Base-by-base conservation (phyloP, 2,888 invertebrate genomes). In the Hypercompe scribonia region DNA sequence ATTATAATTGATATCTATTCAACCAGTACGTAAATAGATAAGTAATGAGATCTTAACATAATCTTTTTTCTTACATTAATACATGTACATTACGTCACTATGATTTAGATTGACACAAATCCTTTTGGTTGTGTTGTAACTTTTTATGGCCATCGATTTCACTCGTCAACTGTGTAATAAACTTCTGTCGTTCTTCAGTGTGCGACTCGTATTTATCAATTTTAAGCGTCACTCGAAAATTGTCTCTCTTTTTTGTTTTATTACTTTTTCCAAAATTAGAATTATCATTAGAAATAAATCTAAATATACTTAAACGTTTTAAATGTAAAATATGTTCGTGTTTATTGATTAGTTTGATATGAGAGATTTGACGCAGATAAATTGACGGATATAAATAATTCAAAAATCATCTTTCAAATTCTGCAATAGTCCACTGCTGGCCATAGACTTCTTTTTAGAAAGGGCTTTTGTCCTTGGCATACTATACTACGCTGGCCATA, bases 161-260 rank as follows among this genome's bases (percentile, higher is more conserved):
- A 89, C 86, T 89, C 88, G 90, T 90, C 90, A 88, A 90, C 90
- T 89, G 90, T 88, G 85, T 85, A 88, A 90, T 91, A 92, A 91
- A 90, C 83, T 86, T 84, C 80, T 81, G 81, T 80, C 46, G 42
- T 82, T 84, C 85, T 81, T 84, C 86, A 84, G 87, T 84, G 80
- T 82, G 81, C 79, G 82, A 79, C 82, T 85, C 84, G 85, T 80
- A 88, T 90, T 42, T 21, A 46, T 24, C 89, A 88, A 89, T 89
- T 90, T 88, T 85, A 85, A 88, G 84, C 85, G 81, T 86, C 77
- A 82, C 81, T 80, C 79, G 84, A 78, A 86, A 89, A 89, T 89
- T 88, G 88, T 87, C 84, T 87, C 83, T 84, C 11, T 13, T 84
- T 87, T 90, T 90, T 88, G 77, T 87, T 90, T 91, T 88, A 91